Conservation (phyloP, 2,113 vertebrate species). For the Otus sunia region DNA sequence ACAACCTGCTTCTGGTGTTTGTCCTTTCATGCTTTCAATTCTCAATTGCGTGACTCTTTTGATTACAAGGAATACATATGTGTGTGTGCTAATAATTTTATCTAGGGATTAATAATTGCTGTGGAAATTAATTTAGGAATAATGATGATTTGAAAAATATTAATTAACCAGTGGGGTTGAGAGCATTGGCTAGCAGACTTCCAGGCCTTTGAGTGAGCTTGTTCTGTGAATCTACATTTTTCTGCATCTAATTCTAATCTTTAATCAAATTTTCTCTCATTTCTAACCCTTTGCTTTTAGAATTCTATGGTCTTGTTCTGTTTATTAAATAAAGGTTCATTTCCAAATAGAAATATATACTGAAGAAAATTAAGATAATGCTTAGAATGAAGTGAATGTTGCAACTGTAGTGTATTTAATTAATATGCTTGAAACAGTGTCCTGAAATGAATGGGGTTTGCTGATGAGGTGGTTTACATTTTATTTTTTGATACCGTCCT, state of each 20-base stretch:
- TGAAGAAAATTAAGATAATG: neutral
- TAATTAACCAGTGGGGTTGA: neutral
- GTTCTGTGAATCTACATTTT: neutral
- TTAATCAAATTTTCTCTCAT: neutral
- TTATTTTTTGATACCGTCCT: neutral
- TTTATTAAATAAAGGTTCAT: neutral
- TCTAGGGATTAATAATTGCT: conserved; percentile 37
- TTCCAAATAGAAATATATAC: neutral
- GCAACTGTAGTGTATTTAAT: neutral
- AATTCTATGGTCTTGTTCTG: neutral
- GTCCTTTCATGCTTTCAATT: neutral
- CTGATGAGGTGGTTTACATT: neutral
- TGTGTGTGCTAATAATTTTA: neutral
- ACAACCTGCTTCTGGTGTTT: neutral
- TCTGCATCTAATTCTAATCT: neutral
- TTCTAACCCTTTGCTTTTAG: neutral
- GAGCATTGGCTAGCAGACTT: neutral
- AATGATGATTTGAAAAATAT: conserved; percentile 34
- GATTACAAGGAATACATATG: neutral
- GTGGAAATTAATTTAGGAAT: conserved; percentile 29
- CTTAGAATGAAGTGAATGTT: neutral
- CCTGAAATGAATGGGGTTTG: neutral
- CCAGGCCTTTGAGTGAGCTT: neutral
- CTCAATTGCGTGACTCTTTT: fast-evolving
- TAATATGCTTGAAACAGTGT: neutral